Percentiles rank a stretch among this genome's conserved stretches.
phyloP scores from a whole-genome alignment of 2,888 invertebrate genomes.

The Melangyna quadrimaculata region DNA sequence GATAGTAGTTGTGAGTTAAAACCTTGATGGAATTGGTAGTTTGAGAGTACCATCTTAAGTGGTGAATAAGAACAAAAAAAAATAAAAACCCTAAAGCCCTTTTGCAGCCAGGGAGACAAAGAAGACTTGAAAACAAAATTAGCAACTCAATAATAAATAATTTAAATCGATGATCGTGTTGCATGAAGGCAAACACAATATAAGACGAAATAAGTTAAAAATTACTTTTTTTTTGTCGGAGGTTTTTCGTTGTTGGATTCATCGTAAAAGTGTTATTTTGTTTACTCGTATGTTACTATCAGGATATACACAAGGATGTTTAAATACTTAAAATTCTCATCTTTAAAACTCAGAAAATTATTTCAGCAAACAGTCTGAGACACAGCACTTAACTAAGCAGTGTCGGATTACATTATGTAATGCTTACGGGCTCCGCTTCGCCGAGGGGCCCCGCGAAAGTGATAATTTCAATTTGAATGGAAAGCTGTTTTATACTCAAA shows the following conservation, averaged over 20 bases:
- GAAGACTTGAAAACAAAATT: not conserved
- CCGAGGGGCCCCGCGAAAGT: no score
- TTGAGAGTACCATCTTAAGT: not conserved
- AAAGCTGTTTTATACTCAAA: no score
- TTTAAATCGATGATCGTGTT: not conserved
- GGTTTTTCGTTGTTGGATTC: not conserved
- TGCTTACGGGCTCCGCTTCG: no score
- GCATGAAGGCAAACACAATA: not conserved
- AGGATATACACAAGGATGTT: no score
- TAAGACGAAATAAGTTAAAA: not conserved
- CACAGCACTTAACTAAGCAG: no score
- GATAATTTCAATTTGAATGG: no score
- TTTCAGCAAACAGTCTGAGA: no score
- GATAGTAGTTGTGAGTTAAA: not conserved
- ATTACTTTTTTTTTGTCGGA: not conserved
- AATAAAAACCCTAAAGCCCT: conserved; percentile 4
- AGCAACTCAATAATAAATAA: not conserved
- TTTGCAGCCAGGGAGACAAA: not conserved
- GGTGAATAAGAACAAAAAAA: not conserved
- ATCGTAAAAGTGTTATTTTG: no score
- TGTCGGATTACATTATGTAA: no score
- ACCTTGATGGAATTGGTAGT: not conserved
- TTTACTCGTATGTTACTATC: no score
- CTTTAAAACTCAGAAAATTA: no score
- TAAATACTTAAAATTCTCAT: no score